Base-by-base conservation (phyloP, 2,113 vertebrate genomes). In the Lophura nycthemera region DNA sequence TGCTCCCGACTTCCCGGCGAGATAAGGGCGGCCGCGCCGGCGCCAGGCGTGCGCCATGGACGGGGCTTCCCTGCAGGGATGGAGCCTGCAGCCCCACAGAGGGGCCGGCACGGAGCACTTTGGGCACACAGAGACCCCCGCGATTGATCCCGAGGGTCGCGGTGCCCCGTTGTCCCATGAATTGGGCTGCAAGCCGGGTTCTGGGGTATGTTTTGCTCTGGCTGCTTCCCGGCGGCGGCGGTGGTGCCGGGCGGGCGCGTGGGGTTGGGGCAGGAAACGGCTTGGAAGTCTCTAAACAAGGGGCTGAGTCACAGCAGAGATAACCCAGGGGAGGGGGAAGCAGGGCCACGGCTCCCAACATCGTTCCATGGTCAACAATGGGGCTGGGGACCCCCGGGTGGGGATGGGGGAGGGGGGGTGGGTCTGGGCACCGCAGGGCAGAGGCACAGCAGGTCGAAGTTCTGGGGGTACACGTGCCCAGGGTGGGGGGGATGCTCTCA, bases 1-100 rank as follows among this genome's bases (percentile, higher is more conserved):
- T 97, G 95, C 88, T 94, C 67, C 89, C 6, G 29, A 94, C 94
- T 97, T 97, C 96, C 94, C 25, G 61, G 65, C 3, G 80, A 95
- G 96, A 97, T 97, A 97, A 97, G 93, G 76, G 65, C 79, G 84
- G 85, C 87, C 69, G 50, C 22, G 6, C 89, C 96, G 96, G 96
- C 91, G 94, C 96, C 95, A 94, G 84, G 88, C 7, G 17, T 91
- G 79, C 79, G 61, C 56, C 5, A 56, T 65, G 65, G 56, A 94
- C 16, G 12, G 24, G 67, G 24, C 8, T 85, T 81, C 88, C 70
- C 59, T 18, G 47, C 13, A 2, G 7, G 70, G 82, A 74, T 92
- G 57, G 86, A 71, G 88, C 93, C 20, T 17, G 52, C 52, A 54
- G 52, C 52, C 27, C 52, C 52, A 54, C 27, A 54, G 18, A 69